Base-by-base conservation (phyloP, 2,888 invertebrate species). In the Mesorhabditis belari region DNA sequence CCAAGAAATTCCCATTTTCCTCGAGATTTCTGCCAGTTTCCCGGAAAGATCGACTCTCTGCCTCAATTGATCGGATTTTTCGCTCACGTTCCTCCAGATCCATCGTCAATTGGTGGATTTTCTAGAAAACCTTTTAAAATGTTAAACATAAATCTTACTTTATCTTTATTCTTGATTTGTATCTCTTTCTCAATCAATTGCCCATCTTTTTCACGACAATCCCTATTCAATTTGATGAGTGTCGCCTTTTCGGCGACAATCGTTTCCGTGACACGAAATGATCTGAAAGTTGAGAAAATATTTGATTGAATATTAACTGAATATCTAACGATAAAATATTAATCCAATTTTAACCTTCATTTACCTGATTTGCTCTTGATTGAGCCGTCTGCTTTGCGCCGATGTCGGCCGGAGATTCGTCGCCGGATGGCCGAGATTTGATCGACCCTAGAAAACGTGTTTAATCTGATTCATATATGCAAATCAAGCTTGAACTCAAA, bases 171-270 rank as follows among this genome's bases (percentile, higher is more conserved):
- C 19, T 73, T 69, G 29, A 70, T 55, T n/a, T 71, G 66, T 21
- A 64, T 65, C 44, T 68, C 63, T 17, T 70, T 55, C 51, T 69
- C 66, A 4, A 61, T 60, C 6, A 71, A 64, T 24, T 70, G 66
- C 4, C 68, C 69, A 27, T 67, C 62, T 50, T 63, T 65, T 19
- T 64, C 74, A 25, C 69, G 68, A 28, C 73, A 55, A 2, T 62
- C 62, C 55, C 74, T 58, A 58, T 75, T 72, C 55, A 75, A 56
- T 50, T 63, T 53, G 9, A 75, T 74, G 9, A 75, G 67, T 29
- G 62, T 64, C n/a, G 72, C 63, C 50, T 75, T 75, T 27, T 75
- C 75, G 26, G 63, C 63, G 1, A 70, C 55, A 6, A 35, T 29
- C 5, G 26, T 35, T 27, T 63, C 63, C 5, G 27, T 51, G 24